phyloP scores from a whole-genome alignment of 2,113 vertebrate species.

The Rhadina sibilatrix region DNA sequence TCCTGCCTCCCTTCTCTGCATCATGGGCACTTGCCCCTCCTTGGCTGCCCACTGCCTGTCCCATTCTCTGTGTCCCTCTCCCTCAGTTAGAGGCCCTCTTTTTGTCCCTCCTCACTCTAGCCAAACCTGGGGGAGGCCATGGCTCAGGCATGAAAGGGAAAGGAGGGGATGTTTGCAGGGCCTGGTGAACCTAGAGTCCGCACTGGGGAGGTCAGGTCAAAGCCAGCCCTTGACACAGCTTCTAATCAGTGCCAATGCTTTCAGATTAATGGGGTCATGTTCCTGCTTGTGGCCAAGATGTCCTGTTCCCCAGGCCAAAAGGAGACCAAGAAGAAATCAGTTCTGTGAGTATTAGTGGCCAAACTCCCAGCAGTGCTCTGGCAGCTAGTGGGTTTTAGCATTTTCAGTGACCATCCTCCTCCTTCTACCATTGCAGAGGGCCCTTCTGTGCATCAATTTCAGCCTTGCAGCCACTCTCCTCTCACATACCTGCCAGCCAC shows the following conservation, averaged over 20 bases:
- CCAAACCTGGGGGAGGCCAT: not conserved
- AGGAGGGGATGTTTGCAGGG: not conserved
- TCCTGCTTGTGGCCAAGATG: slow-evolving; percentile 89
- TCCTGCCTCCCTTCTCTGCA: not conserved
- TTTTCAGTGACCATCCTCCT: slow-evolving; percentile 12
- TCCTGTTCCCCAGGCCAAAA: slow-evolving; percentile 91
- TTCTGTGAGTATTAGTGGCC: slow-evolving; percentile 85
- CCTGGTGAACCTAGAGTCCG: not conserved
- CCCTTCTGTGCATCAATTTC: not conserved
- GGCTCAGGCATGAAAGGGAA: not conserved
- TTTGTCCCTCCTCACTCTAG: not conserved
- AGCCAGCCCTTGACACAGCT: not conserved
- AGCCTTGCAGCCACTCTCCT: not conserved
- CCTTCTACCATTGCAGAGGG: not conserved
- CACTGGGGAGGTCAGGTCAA: not conserved
- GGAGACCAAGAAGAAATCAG: slow-evolving; percentile 92
- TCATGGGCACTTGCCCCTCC: not conserved
- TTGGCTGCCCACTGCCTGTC: slow-evolving; percentile 22
- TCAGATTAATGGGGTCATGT: slow-evolving; percentile 93
- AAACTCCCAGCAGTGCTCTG: not conserved
- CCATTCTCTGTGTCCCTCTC: not conserved
- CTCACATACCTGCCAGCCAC: not conserved
- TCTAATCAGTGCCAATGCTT: slow-evolving; percentile 52
- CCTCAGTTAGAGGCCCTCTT: not conserved
- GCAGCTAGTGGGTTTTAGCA: not conserved